Percentiles rank a stretch among this genome's conserved stretches.
phyloP scores from a whole-genome alignment of 2,797 vertebrate genomes.

The Tympanoctomys barrerae region DNA sequence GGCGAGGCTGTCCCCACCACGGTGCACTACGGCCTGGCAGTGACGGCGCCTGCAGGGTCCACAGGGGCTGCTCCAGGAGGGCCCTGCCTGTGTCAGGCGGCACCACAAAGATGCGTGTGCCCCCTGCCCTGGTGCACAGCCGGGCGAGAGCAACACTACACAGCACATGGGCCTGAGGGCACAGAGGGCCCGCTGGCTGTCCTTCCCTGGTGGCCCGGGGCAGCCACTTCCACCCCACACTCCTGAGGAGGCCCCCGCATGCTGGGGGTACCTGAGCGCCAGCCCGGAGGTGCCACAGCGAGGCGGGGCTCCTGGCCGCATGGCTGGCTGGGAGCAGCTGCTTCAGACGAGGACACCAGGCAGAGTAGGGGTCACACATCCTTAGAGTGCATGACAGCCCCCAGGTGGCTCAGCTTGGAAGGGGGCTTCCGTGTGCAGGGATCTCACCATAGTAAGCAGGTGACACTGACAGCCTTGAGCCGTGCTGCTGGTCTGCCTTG shows the following conservation, averaged over 20 bases:
- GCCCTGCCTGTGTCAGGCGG: background rate
- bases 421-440: rapidly evolving
- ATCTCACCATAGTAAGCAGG: background rate
- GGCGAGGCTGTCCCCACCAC: background rate
- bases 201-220: background rate
- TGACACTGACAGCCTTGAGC: background rate
- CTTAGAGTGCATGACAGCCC: too few species aligned
- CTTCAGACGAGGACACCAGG: background rate
- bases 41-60: background rate
- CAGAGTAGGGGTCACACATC: background rate
- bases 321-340: background rate
- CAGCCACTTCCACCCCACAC: background rate
- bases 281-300: rapidly evolving
- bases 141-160: rapidly evolving
- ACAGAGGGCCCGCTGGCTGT: background rate
- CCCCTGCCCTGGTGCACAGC: background rate
- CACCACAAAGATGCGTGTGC: background rate
- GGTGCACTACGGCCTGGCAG: too few species aligned
- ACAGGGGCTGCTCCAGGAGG: background rate
- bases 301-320: rapidly evolving
- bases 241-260: rapidly evolving
- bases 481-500: slow-evolving; percentile 35
- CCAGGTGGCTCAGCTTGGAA: background rate
- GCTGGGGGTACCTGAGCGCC: too few species aligned
- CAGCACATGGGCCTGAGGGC: background rate